Evolutionary conservation across 2,888 invertebrate species (phyloP), one percentile per base, ranked within the genome.

Genomic region (Leucoma salicis): DNA sequence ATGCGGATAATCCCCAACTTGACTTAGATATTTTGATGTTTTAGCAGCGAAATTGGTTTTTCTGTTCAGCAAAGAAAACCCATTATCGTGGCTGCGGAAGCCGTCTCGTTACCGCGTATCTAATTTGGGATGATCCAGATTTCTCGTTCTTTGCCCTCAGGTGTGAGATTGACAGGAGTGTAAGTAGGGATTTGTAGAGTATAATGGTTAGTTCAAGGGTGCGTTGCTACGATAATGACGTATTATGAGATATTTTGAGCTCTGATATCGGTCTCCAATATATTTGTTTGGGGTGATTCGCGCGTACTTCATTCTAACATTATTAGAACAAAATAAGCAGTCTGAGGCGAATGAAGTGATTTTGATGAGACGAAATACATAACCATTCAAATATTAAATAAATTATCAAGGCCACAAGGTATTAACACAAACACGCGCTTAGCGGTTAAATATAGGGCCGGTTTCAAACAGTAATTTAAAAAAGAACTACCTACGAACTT

Each of bases 1-100:
- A 62, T 47, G 51, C 52, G 70, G 79, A 77, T 82, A 72, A 81
- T 78, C 76, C 71, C 66, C 66, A 70, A 74, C 81, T 78, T 76
- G 74, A 74, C 78, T 81, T 72, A 74, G 74, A 79, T 78, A 79
- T 81, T 80, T 80, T 77, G 78, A 80, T 79, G 79, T 80, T 80
- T 78, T 73, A 78, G 69, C 67, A 63, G 61, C 66, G 71, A 82
- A 82, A 82, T 82, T 82, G 82, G 74, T 80, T 82, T 82, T 78
- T 70, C 71, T 73, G 69, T 68, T 63, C 54, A 67, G 74, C 70
- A 74, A 78, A 75, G 75, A 78, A 79, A 81, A 76, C 70, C 78
- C 74, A 79, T 82, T 81, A 81, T 70, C 64, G 58, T 59, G 53
- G 63, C 58, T 59, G 60, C 63, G 66, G 72, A 70, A 74, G 72